These are phyloP conservation scores for Agrenia bidenticulata DNA, from an alignment of 2,888 invertebrate genomes.

Conservation along the genomic window DNA sequence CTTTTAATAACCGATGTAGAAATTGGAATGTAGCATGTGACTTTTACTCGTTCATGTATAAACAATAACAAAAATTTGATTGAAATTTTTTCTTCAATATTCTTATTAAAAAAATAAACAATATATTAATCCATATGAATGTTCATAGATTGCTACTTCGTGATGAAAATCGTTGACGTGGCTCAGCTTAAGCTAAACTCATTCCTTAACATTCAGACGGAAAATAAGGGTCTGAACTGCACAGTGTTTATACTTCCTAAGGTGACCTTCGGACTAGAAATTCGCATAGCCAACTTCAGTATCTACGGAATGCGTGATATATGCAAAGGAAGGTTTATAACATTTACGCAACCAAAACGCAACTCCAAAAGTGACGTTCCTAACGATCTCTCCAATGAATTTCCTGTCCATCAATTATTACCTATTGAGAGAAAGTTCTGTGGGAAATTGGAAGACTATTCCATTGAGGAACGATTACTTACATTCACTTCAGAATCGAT, in stretches of 20 bases:
- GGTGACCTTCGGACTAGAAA: constrained; percentile 45
- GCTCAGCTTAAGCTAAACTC: constrained; percentile 43
- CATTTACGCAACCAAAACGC: constrained; percentile 26
- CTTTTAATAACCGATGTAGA: no score
- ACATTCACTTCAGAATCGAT: constrained; percentile 31
- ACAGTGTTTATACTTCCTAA: constrained; percentile 48
- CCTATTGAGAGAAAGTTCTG: constrained; percentile 43
- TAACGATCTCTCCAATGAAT: constrained; percentile 13
- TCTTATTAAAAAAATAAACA: neutral
- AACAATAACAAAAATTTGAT: neutral
- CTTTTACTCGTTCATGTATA: neutral
- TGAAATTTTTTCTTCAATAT: neutral
- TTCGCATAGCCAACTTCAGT: constrained; percentile 48
- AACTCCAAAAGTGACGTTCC: constrained; percentile 5
- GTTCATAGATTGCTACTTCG: constrained; percentile 43
- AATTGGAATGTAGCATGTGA: no score
- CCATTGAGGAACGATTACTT: constrained; percentile 43
- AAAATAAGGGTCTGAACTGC: constrained; percentile 51
- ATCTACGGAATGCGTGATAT: constrained; percentile 52
- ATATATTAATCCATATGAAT: neutral
- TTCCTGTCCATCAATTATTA: constrained; percentile 17
- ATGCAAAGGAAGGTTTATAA: constrained; percentile 50
- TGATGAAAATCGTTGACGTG: constrained; percentile 35
- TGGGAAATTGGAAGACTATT: constrained; percentile 52
- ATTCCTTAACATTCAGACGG: constrained; percentile 40